A percentile compares a stretch with the other conserved stretches of the same genome.
Evolutionary conservation across 2,888 invertebrate genomes (phyloP).

Genomic region (Theretra japonica): DNA sequence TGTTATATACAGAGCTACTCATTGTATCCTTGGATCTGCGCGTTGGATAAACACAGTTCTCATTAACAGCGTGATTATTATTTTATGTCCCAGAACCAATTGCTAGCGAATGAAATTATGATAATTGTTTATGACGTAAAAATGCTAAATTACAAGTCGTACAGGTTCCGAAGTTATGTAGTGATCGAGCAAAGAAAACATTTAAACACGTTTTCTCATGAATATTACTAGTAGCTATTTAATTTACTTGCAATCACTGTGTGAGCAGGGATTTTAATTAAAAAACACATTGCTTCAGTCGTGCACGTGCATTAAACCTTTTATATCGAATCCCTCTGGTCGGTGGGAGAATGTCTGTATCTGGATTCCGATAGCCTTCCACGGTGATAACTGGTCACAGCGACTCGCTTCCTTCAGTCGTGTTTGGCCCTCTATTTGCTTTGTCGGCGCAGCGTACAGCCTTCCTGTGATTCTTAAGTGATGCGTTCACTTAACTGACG

Average conservation of each 20-base stretch:
- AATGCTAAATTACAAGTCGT: conserved; percentile 17
- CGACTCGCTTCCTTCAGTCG: too few species aligned
- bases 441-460: too few species aligned
- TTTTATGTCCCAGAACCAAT: neutral
- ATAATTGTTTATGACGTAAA: neutral
- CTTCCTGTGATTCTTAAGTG: too few species aligned
- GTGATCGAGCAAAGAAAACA: conserved; percentile 14
- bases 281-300: conserved; percentile 5
- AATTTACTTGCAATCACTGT: neutral
- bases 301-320: neutral
- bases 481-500: too few species aligned
- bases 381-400: too few species aligned
- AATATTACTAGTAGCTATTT: conserved; percentile 10
- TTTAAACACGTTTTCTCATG: conserved; percentile 18
- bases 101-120: neutral
- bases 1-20: neutral
- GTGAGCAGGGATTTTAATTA: neutral
- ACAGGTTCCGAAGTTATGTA: conserved; percentile 16
- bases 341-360: neutral
- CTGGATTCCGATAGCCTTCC: too few species aligned
- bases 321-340: neutral
- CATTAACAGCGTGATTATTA: neutral
- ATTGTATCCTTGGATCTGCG: too few species aligned
- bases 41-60: neutral
- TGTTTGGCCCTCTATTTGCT: too few species aligned